phyloP scores from a whole-genome alignment of 2,888 invertebrate genomes.

The Euplagia quadripunctaria region DNA sequence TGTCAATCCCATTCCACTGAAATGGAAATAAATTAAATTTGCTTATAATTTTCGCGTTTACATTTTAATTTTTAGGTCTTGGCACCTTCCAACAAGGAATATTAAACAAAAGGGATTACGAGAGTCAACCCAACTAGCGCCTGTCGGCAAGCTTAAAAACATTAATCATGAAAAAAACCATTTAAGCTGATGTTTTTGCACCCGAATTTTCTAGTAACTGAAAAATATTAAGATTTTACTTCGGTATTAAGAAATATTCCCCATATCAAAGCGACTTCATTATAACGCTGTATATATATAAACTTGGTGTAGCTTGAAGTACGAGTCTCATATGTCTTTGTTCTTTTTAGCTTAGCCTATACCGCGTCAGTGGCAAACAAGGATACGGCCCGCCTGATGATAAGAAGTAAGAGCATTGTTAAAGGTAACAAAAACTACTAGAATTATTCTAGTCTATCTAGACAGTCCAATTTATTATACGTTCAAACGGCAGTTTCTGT shows the following conservation, averaged over 20 bases:
- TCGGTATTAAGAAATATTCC: neutral
- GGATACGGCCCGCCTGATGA: too few species aligned
- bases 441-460: neutral
- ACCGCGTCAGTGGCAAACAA: too few species aligned
- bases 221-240: neutral
- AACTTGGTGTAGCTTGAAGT: neutral
- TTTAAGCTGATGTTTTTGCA: constrained; percentile 26
- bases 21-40: constrained; percentile 9
- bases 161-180: constrained; percentile 43
- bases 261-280: neutral
- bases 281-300: neutral
- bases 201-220: constrained; percentile 15
- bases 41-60: constrained; percentile 18
- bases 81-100: constrained; percentile 42
- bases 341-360: neutral
- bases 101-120: constrained; percentile 45
- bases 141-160: constrained; percentile 31
- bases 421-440: neutral
- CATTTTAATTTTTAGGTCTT: constrained; percentile 34
- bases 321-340: neutral
- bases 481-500: neutral
- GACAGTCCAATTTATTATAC: neutral
- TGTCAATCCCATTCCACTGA: constrained; percentile 26
- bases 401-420: neutral
- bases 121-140: constrained; percentile 22